Base-by-base conservation (phyloP, 2,113 vertebrate species). In the Ascaphus truei region DNA sequence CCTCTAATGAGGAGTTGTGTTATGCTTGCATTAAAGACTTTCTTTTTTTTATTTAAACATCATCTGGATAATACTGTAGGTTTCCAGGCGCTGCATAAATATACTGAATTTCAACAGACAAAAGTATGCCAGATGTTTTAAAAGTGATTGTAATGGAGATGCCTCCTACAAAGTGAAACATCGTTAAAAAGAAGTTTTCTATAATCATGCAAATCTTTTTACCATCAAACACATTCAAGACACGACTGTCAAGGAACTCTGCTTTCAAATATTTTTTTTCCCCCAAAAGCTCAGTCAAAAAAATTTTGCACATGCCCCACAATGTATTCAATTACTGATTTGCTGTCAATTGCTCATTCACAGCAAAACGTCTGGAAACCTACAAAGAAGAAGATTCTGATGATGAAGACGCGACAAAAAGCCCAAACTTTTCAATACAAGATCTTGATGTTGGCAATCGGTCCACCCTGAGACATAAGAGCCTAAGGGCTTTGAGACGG, bases 361-460 rank as follows among this genome's bases (percentile, higher is more conserved):
- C 72, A 93, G 90, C 89, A 76, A 88, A 76, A 15, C 73, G 88
- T n/a, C 80, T 92, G 56, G 86, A 85, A 75, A 80, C 76, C 10
- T 77, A 77, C 39, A 88, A 73, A 48, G 87, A 87, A 22, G 1
- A 79, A 53, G 85, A 89, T 59, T 82, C 85, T 1, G 82, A 88
- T 2, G 37, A 60, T 0, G 83, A 88, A 33, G 84, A 88, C 2
- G 78, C 81, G 31, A 4, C 73, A 11, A 86, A 78, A 3, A 68
- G 78, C 16, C 78, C 75, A 1, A 74, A 52, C 9, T 75, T 84
- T 39, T 66, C 75, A 43, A 78, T 88, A 11, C 76, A 81, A 43
- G 6, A 73, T 20, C 67, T 36, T 33, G 72, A 47, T 3, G 8
- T 8, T 1, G 74, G 59, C 45, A 73, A 43, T n/a, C 3, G 47